Base-by-base conservation (phyloP, 2,888 invertebrate species). In the Morpho achilles region DNA sequence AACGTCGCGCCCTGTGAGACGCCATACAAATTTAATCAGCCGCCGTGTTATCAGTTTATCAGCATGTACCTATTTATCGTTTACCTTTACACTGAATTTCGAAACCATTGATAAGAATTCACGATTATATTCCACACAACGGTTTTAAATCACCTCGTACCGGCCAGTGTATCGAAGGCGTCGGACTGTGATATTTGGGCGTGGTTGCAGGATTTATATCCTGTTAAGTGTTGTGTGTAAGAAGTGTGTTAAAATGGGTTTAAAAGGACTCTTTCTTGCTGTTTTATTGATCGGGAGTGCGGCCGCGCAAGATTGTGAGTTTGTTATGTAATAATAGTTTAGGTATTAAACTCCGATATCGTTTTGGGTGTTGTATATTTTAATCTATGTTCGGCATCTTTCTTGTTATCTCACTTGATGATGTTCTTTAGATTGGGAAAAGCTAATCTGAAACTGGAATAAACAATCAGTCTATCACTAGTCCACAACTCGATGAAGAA, bases 41-140 rank as follows among this genome's bases (percentile, higher is more conserved):
- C 61, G 63, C 63, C 64, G 48, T 45, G 39, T 63, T 71, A 70
- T 70, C 70, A 66, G 47, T 45, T 53, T 53, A 53, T 46, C 46
- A 53, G 7, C 16, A 47, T 41, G 23, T 50, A 48, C 50, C 43
- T 57, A 62, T 57, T 64, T 74, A 84, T 84, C 84, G 77, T 76
- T 72, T 69, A 79, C 77, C 77, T 84, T 80, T 86, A 83, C 81
- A 69, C 66, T 79, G 86, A 83, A 87, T 86, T 86, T 87, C 79
- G 79, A 84, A 86, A 85, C 40, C 69, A 60, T 49, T 67, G 87
- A 87, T 87, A 85, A 87, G 80, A 81, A 80, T 80, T 48, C 60
- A 58, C 66, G 60, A 56, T 67, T 69, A 73, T 23, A 72, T 66
- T 69, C 66, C 68, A 71, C 64, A 67, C 64, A 68, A 69, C 68